Conservation (phyloP, 1,140 invertebrate species). For the Drosophila ironensis region DNA sequence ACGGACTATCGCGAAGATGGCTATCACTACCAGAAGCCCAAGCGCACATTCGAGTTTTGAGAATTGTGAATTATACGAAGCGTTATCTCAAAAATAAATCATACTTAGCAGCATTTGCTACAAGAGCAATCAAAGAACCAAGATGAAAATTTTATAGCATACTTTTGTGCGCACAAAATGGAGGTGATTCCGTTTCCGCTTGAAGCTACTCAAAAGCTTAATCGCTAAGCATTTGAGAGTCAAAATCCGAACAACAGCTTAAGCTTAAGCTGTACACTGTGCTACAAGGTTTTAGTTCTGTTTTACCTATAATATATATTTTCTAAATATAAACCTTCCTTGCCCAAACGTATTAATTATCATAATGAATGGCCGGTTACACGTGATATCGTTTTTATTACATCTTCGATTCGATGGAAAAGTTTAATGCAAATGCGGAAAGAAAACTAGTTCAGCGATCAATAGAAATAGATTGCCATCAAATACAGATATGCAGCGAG, state of each 20-base stretch:
- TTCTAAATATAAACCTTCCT: not conserved
- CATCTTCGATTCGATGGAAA: constrained; percentile 6
- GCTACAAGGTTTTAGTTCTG: not conserved
- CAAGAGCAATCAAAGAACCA: constrained; percentile 40
- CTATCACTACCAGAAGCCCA: constrained; percentile 64
- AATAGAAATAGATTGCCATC: constrained; percentile 15
- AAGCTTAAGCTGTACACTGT: constrained; percentile 31
- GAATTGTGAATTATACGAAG: not conserved
- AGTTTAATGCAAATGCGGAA: constrained; percentile 5
- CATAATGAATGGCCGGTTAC: too few relatives aligned
- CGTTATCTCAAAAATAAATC: constrained; percentile 40
- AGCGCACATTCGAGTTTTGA: constrained; percentile 12
- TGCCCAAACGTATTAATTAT: constrained; percentile 12
- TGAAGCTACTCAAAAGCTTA: constrained; percentile 10
- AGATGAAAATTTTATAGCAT: constrained; percentile 3
- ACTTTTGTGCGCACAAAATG: constrained; percentile 17
- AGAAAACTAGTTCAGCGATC: constrained; percentile 66
- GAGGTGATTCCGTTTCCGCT: constrained; percentile 33
- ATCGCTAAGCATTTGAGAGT: not conserved
- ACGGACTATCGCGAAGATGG: constrained; percentile 59
- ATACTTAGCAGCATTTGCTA: constrained; percentile 54
- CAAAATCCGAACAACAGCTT: constrained; percentile 4
- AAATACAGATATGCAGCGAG: constrained; percentile 34
- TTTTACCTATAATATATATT: not conserved
- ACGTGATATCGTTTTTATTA: constrained; percentile 1